These are phyloP conservation scores for Lagria hirta DNA, from an alignment of 2,888 invertebrate genomes.

Conservation along the genomic window DNA sequence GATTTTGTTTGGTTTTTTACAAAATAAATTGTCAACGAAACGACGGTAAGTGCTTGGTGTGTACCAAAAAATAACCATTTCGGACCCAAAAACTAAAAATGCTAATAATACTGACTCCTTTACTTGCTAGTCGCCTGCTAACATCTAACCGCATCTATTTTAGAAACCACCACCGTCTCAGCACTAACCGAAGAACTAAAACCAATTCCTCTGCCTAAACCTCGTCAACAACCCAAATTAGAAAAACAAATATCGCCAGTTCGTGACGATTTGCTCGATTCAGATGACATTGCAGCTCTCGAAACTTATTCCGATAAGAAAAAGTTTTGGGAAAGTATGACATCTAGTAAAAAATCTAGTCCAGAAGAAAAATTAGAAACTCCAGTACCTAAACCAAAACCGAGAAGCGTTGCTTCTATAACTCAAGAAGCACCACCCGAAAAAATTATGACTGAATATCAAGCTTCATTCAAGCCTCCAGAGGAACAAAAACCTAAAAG, in stretches of 20 bases:
- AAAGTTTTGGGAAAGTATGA: slow-evolving; percentile 57
- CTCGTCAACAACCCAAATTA: slow-evolving; percentile 43
- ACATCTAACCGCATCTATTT: slow-evolving; percentile 53
- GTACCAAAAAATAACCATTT: slow-evolving; percentile 14
- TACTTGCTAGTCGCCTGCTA: slow-evolving; percentile 51
- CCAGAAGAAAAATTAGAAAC: slow-evolving; percentile 43
- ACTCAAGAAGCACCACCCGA: slow-evolving; percentile 32
- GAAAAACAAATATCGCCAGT: slow-evolving; percentile 45
- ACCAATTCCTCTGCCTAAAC: slow-evolving; percentile 56
- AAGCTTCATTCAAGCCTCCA: slow-evolving; percentile 49
- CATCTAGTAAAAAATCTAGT: slow-evolving; percentile 46
- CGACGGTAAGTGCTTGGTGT: slow-evolving; percentile 34
- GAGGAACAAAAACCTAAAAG: slow-evolving; percentile 25
- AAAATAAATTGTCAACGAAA: slow-evolving; percentile 20
- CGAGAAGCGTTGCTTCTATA: slow-evolving; percentile 45
- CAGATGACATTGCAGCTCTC: slow-evolving; percentile 40
- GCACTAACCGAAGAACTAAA: slow-evolving; percentile 48
- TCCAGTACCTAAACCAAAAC: slow-evolving; percentile 52
- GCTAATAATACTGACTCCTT: slow-evolving; percentile 16
- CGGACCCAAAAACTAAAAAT: slow-evolving; percentile 26
- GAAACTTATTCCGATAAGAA: slow-evolving; percentile 56
- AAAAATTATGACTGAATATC: slow-evolving; percentile 48
- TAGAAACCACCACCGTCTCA: slow-evolving; percentile 53
- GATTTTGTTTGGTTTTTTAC: slow-evolving; percentile 10
- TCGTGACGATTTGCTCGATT: slow-evolving; percentile 44